These are phyloP conservation scores for Conchocele bisecta DNA, from an alignment of 2,888 invertebrate species.

Conservation along the genomic window DNA sequence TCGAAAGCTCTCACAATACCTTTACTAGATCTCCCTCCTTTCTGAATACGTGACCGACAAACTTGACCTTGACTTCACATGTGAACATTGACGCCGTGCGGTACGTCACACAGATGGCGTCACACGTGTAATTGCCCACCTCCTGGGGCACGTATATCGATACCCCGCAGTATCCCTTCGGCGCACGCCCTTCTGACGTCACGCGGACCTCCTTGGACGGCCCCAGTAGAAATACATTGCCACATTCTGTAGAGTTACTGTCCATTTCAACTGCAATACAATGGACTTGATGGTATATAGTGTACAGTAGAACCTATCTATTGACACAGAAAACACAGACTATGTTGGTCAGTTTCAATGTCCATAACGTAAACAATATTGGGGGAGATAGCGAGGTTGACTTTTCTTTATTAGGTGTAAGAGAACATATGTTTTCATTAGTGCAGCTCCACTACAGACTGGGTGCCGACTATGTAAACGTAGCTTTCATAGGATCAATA, in stretches of 20 bases:
- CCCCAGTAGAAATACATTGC: constrained; percentile 31
- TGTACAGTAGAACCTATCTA: no score
- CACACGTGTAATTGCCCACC: constrained; percentile 42
- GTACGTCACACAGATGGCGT: constrained; percentile 53
- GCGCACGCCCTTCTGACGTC: constrained; percentile 37
- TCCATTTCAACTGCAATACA: constrained; percentile 46
- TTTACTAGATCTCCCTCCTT: constrained; percentile 41
- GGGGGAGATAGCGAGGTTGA: no score
- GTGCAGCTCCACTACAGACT: no score
- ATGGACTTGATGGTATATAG: no score
- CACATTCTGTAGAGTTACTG: constrained; percentile 32
- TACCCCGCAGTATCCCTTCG: constrained; percentile 52
- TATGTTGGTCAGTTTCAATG: no score
- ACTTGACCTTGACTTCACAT: constrained; percentile 54
- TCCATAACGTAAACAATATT: no score
- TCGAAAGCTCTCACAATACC: no score
- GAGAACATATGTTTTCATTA: no score
- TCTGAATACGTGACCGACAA: constrained; percentile 50
- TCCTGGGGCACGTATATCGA: constrained; percentile 34
- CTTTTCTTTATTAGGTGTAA: no score
- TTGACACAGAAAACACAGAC: no score
- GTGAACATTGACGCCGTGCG: constrained; percentile 44
- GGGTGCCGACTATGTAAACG: no score
- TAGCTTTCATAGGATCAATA: no score
- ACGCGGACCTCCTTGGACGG: constrained; percentile 42